Base-by-base conservation (phyloP, 2,797 vertebrate genomes). In the Malacoctenus gilli region DNA sequence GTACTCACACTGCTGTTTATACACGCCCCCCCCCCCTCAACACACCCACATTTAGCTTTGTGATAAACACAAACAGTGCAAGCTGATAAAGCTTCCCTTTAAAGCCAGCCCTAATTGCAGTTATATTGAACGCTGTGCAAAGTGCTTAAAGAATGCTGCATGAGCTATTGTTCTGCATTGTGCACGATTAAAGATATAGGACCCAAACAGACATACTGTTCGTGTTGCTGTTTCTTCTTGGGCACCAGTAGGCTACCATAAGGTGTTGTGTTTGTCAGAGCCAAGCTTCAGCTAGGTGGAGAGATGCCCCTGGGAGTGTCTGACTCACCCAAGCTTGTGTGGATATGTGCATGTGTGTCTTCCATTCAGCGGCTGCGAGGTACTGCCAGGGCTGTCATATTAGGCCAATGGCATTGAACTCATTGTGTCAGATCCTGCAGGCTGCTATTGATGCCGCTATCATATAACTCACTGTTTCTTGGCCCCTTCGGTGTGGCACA, bases 211-310 rank as follows among this genome's bases (percentile, higher is more conserved):
- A 61, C 68, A 71, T 49, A 36, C 62, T 64, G 59, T 66, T 30
- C 65, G 58, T 55, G 44, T 68, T 51, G 52, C 52, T 46, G 49
- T 66, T 70, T 77, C 37, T 83, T 80, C 79, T 84, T 77, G 50
- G 83, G 79, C 79, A 75, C 62, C 68, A 69, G 77, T 81, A 75
- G 73, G 77, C 64, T 79, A 79, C 65, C 85, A 83, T 83, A 87
- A 88, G 88, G 83, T 85, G 84, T 81, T 79, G 82, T 83, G 80
- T 86, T 85, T 89, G 80, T 84, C 78, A 80, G 75, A 79, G 82
- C 73, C 75, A 82, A 72, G 81, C 77, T 69, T 80, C 57, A 79
- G 80, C 72, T 80, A 78, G 85, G 84, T 83, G 82, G 58, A 78
- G 80, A 87, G 76, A 76, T 75, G 77, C 78, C 84, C 78, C 72